A percentile compares a stretch with the other conserved stretches of the same genome.
phyloP scores from a whole-genome alignment of 1,140 invertebrate species.

The Cyclina sinensis region DNA sequence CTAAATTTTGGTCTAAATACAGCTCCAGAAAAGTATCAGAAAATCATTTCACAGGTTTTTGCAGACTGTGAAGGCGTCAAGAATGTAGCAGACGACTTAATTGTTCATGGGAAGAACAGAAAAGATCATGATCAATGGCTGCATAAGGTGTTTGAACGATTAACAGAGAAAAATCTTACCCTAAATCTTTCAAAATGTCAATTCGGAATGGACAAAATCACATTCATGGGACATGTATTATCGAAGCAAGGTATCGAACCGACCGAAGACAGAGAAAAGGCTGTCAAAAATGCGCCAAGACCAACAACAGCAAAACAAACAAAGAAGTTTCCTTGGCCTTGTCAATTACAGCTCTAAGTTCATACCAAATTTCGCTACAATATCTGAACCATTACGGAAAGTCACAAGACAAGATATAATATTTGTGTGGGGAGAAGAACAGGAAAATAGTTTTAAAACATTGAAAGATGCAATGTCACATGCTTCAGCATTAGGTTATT shows the following conservation, averaged over 20 bases:
- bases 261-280: slow-evolving; percentile 36
- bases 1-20: slow-evolving; percentile 56
- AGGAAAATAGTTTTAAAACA: neutral
- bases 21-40: slow-evolving; percentile 42
- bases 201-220: slow-evolving; percentile 47
- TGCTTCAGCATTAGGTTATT: slow-evolving; percentile 46
- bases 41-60: slow-evolving; percentile 45
- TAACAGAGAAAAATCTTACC: neutral
- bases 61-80: slow-evolving; percentile 43
- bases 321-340: slow-evolving; percentile 67
- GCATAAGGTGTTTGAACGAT: neutral
- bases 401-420: slow-evolving; percentile 41
- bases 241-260: slow-evolving; percentile 20
- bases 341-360: slow-evolving; percentile 35
- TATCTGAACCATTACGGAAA: slow-evolving; percentile 11
- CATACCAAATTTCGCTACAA: slow-evolving; percentile 48
- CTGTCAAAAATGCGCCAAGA: neutral
- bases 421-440: slow-evolving; percentile 7
- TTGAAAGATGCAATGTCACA: slow-evolving; percentile 37
- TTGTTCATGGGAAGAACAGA: slow-evolving; percentile 23
- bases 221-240: slow-evolving; percentile 62
- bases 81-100: slow-evolving; percentile 60
- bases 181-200: slow-evolving; percentile 66
- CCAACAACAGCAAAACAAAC: slow-evolving; percentile 13
- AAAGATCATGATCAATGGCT: neutral